Percentiles rank a stretch among this genome's conserved stretches.
Conservation (phyloP, 2,888 invertebrate genomes). For the Machimus atricapillus region DNA sequence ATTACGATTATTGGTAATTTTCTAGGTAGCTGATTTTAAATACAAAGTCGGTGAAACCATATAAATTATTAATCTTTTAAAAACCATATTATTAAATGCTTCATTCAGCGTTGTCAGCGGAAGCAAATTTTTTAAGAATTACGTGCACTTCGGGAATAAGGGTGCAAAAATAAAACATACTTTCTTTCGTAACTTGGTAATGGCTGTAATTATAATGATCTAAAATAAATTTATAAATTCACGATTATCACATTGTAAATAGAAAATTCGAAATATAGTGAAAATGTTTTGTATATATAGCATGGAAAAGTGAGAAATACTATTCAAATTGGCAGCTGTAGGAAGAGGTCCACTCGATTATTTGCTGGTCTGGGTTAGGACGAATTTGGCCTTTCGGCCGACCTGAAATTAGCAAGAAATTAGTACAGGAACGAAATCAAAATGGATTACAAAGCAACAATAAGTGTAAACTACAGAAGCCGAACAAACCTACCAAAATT, state of each 20-base stretch:
- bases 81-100: no score
- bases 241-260: slow-evolving; percentile 26
- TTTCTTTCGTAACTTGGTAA: not conserved
- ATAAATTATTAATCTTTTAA: no score
- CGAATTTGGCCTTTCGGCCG: slow-evolving; percentile 44
- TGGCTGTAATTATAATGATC: not conserved
- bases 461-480: not conserved
- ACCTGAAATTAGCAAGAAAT: slow-evolving; percentile 21
- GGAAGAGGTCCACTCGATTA: not conserved
- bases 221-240: slow-evolving; percentile 18
- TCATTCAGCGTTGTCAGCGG: no score
- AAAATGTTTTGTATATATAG: slow-evolving; percentile 15
- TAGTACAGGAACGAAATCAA: not conserved
- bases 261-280: slow-evolving; percentile 27
- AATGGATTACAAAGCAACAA: not conserved
- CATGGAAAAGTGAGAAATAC: slow-evolving; percentile 11
- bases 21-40: no score
- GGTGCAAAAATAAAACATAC: not conserved
- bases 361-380: slow-evolving; percentile 19
- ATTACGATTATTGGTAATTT: no score
- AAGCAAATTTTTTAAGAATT: no score
- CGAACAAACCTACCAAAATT: not conserved
- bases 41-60: no score
- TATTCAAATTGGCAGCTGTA: slow-evolving; percentile 31
- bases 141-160: not conserved